Evolutionary conservation across 2,888 invertebrate species (phyloP).

Genomic region (Beris morrisii): DNA sequence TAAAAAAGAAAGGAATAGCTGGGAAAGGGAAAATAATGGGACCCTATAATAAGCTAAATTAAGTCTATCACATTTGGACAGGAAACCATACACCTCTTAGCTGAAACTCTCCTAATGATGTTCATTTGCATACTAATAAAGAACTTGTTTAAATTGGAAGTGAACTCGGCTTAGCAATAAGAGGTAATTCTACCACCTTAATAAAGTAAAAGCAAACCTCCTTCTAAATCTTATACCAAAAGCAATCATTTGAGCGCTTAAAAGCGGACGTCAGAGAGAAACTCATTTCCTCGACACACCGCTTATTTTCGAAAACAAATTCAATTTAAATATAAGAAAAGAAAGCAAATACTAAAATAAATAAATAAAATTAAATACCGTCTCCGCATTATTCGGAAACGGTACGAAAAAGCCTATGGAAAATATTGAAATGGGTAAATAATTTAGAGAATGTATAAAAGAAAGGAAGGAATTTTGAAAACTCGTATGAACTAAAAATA

Average conservation of each 20-base stretch:
- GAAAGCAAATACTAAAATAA: not conserved
- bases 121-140: no score
- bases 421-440: conserved; percentile 4
- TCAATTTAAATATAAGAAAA: conserved; percentile 31
- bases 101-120: no score
- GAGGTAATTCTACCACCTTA: not conserved
- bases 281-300: conserved; percentile 7
- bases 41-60: no score
- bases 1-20: no score
- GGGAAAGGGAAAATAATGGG: no score
- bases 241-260: conserved; percentile 32
- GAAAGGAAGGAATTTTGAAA: conserved; percentile 21
- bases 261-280: conserved; percentile 17
- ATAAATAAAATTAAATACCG: conserved; percentile 12
- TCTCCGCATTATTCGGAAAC: not conserved
- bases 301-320: conserved; percentile 27
- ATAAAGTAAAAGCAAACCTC: no score
- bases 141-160: not conserved
- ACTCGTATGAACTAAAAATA: conserved; percentile 24
- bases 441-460: not conserved
- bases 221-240: conserved; percentile 20
- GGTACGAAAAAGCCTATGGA: conserved; percentile 5
- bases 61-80: no score
- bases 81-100: no score
- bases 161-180: not conserved